Conservation (phyloP, 2,888 invertebrate genomes). For the Plagodis pulveraria region DNA sequence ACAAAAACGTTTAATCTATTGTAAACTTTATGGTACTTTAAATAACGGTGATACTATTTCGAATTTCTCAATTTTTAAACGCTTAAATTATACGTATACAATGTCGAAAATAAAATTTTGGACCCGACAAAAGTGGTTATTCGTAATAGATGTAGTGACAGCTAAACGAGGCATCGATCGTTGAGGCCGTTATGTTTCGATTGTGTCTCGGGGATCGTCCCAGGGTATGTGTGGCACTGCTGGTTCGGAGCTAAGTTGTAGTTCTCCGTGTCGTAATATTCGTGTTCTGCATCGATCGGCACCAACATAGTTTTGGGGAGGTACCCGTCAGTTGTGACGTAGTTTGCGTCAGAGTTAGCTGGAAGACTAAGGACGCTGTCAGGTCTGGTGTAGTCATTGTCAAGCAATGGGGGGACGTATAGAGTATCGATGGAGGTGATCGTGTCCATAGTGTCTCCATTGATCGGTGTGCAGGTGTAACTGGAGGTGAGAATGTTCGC, state of each 20-base stretch:
- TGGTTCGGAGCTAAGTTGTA: slow-evolving; percentile 74
- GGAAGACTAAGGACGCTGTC: slow-evolving; percentile 77
- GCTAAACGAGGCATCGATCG: slow-evolving; percentile 87
- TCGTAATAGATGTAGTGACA: slow-evolving; percentile 25
- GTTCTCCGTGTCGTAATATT: slow-evolving; percentile 82
- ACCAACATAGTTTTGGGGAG: slow-evolving; percentile 79
- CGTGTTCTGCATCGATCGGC: slow-evolving; percentile 81
- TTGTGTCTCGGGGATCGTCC: slow-evolving; percentile 71
- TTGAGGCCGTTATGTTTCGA: slow-evolving; percentile 83
- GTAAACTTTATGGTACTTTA: slow-evolving; percentile 24
- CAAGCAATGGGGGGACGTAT: slow-evolving; percentile 69
- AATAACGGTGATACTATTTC: slow-evolving; percentile 73
- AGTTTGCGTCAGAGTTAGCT: slow-evolving; percentile 61
- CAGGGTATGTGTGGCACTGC: slow-evolving; percentile 84
- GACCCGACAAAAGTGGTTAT: slow-evolving; percentile 66
- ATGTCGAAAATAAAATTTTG: slow-evolving; percentile 72
- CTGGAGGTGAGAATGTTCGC: slow-evolving; percentile 81
- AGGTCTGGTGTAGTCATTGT: slow-evolving; percentile 71
- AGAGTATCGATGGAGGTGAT: slow-evolving; percentile 71
- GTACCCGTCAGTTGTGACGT: slow-evolving; percentile 72
- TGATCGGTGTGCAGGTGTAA: slow-evolving; percentile 74
- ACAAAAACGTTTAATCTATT: slow-evolving; percentile 36
- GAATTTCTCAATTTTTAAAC: slow-evolving; percentile 65
- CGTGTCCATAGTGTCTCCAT: slow-evolving; percentile 72
- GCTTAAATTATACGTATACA: slow-evolving; percentile 77